Percentiles rank a stretch among this genome's conserved stretches.
phyloP scores from a whole-genome alignment of 1,140 invertebrate species.

The Drosophila micromelanica region DNA sequence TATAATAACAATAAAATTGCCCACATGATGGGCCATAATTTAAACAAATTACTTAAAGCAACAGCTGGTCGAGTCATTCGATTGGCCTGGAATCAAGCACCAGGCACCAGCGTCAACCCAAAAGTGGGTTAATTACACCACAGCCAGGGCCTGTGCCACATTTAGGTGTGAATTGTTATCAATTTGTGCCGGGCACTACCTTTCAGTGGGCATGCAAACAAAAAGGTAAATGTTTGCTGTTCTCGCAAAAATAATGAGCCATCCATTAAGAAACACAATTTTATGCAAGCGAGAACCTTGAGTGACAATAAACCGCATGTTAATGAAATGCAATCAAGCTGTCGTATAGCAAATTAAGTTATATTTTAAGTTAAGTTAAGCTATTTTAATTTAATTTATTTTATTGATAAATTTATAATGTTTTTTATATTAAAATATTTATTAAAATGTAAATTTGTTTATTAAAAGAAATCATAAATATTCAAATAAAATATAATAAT shows the following conservation, averaged over 20 bases:
- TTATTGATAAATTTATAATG: too few species aligned
- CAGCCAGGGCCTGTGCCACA: constrained; percentile 47
- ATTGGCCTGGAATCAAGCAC: constrained; percentile 32
- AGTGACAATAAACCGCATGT: background rate
- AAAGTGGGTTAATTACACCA: constrained; percentile 61
- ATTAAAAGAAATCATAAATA: too few species aligned
- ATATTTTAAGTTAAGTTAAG: too few species aligned
- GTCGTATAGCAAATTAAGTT: too few species aligned
- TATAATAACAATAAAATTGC: constrained; percentile 66
- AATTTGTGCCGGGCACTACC: constrained; percentile 56
- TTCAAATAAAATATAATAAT: too few species aligned
- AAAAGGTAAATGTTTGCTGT: constrained; percentile 39
- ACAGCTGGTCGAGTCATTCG: constrained; percentile 45
- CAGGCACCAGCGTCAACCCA: constrained; percentile 1
- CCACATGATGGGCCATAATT: constrained; percentile 64
- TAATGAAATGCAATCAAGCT: background rate
- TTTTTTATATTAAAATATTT: too few species aligned
- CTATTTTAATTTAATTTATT: too few species aligned
- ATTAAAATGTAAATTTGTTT: too few species aligned
- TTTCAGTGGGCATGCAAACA: constrained; percentile 23
- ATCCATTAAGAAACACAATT: background rate
- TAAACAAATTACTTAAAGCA: constrained; percentile 59
- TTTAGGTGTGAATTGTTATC: constrained; percentile 77
- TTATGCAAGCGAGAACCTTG: constrained; percentile 7
- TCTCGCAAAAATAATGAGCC: constrained; percentile 38